Evolutionary conservation across 2,113 vertebrate species (phyloP), one percentile per base, ranked within the genome.

Genomic region (Nyctibius bracteatus): DNA sequence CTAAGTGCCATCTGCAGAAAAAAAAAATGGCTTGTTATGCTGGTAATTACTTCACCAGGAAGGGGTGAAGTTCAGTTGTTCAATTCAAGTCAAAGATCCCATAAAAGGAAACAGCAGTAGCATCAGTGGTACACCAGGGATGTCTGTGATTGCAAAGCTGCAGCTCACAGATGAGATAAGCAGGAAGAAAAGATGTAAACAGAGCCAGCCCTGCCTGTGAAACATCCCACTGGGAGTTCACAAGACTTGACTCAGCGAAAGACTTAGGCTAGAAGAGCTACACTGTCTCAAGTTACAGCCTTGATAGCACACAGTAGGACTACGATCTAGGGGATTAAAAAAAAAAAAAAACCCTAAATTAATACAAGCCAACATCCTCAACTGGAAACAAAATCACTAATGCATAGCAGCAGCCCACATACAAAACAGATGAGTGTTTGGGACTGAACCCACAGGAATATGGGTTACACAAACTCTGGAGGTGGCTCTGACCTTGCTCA

Each of bases 21-120:
- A 24, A 55, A 21, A 55, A 95, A 70, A 55, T 58, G 79, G 85
- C 79, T 96, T 79, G 93, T 98, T 98, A 95, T 97, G 96, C 90
- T 94, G 81, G 88, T 96, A 96, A 97, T 98, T 97, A 93, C 94
- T 94, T 97, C 96, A 96, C 96, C 92, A 93, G 91, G 95, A 90
- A 96, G 84, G 72, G 94, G 80, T 92, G 75, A 97, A 96, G 94
- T 95, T 97, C 91, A 79, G 91, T 70, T 92, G 92, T 58, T 92
- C 54, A 93, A 91, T 97, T 98, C 89, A 83, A 90, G 86, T 70
- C 89, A 92, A 95, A 97, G 93, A 90, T 84, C 82, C 58, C 83
- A 93, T 91, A 90, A 94, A 97, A 95, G 75, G 71, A 93, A 92
- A 89, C 72, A 96, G 14, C 96, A 81, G 82, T 84, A 88, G 81